Base-by-base conservation (phyloP, 2,797 vertebrate species). In the Gobio occitaniae region DNA sequence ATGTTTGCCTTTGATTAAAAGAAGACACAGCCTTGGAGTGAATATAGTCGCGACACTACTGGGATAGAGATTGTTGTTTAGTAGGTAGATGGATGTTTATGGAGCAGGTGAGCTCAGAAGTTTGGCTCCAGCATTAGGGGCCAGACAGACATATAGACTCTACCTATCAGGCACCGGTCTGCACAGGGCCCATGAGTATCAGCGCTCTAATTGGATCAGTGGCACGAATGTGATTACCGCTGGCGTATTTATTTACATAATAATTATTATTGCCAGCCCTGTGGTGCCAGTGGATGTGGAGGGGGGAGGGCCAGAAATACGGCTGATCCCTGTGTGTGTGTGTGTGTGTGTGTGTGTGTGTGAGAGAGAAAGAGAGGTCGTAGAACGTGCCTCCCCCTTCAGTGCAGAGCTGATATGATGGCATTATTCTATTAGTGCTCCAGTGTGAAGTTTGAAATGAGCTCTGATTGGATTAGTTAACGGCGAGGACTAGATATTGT, bases 221-320 rank as follows among this genome's bases (percentile, higher is more conserved):
- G 93, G 93, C 93, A 94, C 93, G 92, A 95, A 96, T 95, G 95
- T 94, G 94, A 96, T 96, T 96, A 96, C 91, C 90, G 93, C 93
- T 93, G 92, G 93, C 95, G 93, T 95, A 96, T 96, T 95, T 96
- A 96, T 96, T 96, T 96, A 96, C 95, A 96, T 95, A 95, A 96
- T 95, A 96, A 96, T 96, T 96, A 95, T 96, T 95, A 95, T 94
- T 90, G 91, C 92, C 93, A 91, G 94, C 92, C 93, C 94, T 89
- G 91, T 93, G 94, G 93, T 94, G 93, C 91, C 91, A 87, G 90
- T 89, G 89, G 88, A 89, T 78, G 83, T 63, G 29, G 90, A 89
- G 92, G 85, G 80, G 82, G 82, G 78, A 74, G 87, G 81, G 10
- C 85, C 85, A 87, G 87, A 87, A 86, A 88, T 87, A 81, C 38